Evolutionary conservation across 1,140 invertebrate genomes (phyloP), one percentile per base, ranked within the genome.

Genomic region (Teleopsis dalmanni): DNA sequence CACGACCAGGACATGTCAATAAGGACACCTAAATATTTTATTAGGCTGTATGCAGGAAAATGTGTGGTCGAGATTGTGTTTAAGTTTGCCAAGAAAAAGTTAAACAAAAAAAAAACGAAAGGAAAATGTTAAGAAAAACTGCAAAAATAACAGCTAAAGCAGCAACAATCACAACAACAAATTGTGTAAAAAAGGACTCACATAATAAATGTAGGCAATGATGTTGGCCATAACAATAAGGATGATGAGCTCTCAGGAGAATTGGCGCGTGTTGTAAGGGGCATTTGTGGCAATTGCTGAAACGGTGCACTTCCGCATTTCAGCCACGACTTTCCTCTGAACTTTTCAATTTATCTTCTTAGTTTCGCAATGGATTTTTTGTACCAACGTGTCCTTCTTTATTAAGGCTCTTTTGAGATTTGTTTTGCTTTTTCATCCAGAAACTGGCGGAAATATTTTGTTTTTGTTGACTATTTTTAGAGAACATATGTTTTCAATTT

Each of bases 11-110:
- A 51, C 56, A 57, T 65, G 57, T 65, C 62, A 65, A 65, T 65
- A 59, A 65, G 58, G 53, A 40, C 62, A 65, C 60, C 62, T 65
- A 65, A 65, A 65, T 65, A 65, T 65, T 65, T 65, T 65, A 65
- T 65, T 65, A 65, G 62, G 52, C 62, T 58, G 54, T 59, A 41
- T 48, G 27, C 37, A 33, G 29, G 9, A 38, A 26, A 8, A 46
- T 14, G 27, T 58, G 55, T 50, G 56, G 62, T 65, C 55, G 59
- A 62, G 62, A 65, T 65, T 65, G 62, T 59, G 56, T 62, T 56
- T 58, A 65, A 64, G 58, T 60, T 62, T 62, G 55, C 59, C 31
- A 27, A 29, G 43, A 33, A 38, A 22, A 27, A 22, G 16, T 27
- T 21, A 47, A 47, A 38, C 23, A 23, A 14, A 7, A 41, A 19